These are phyloP conservation scores for Thecophora atra DNA, from an alignment of 2,888 invertebrate genomes.

Conservation along the genomic window DNA sequence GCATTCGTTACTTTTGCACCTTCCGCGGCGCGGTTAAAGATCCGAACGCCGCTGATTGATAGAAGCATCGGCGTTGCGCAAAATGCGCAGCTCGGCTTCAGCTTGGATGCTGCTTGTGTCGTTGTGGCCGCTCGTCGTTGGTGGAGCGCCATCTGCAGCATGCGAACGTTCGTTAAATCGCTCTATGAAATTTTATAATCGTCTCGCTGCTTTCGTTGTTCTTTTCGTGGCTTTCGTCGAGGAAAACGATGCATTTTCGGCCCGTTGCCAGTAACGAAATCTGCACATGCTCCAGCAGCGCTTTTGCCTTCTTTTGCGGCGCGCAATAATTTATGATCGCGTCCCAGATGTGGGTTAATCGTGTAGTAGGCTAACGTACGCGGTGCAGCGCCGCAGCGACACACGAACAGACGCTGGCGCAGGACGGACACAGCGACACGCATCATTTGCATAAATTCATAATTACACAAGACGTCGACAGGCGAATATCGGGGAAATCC, in stretches of 20 bases:
- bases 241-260: neutral
- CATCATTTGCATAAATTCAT: no score
- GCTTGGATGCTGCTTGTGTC: neutral
- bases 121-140: neutral
- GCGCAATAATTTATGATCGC: slow-evolving; percentile 66
- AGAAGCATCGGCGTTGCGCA: neutral
- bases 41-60: no score
- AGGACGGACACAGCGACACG: neutral
- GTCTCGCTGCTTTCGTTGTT: neutral
- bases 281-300: slow-evolving; percentile 1
- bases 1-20: no score
- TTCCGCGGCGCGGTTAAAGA: no score
- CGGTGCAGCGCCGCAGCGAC: no score
- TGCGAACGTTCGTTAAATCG: neutral
- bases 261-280: neutral
- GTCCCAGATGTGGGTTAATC: slow-evolving; percentile 67
- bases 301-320: slow-evolving; percentile 32
- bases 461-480: no score
- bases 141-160: neutral
- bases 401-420: neutral
- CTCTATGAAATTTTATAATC: neutral
- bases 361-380: slow-evolving; percentile 66
- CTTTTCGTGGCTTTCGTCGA: neutral
- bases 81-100: neutral
- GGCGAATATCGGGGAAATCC: no score